Evolutionary conservation across 2,797 vertebrate species (phyloP), one percentile per base, ranked within the genome.

Genomic region (Clamator glandarius): DNA sequence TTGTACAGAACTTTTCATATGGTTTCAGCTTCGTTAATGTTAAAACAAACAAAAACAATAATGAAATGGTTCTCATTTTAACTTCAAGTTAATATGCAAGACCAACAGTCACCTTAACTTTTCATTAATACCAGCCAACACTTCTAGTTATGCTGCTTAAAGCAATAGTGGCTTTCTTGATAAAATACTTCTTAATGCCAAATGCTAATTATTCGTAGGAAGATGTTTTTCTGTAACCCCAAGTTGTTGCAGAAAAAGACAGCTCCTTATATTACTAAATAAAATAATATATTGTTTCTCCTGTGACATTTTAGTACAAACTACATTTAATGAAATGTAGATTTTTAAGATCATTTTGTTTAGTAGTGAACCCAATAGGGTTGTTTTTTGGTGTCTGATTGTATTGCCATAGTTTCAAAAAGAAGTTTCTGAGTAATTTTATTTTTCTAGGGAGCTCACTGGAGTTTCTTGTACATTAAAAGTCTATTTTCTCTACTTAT

Each of bases 231-330:
- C 67, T 86, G 28, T 92, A 89, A 81, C 89, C 81, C 19, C 18
- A 75, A 93, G 87, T 85, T 96, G 78, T 82, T 68, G 81, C 83
- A 92, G 70, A 92, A 90, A 92, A 90, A 94, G 91, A 88, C 93
- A 95, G 74, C 59, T 96, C 93, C 80, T 74, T 39, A 81, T 94
- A 93, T 93, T 92, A 86, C 69, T 93, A 95, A 93, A 94, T 88
- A 93, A 96, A 96, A 76, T 80, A 86, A 82, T 57, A 11, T 62
- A 76, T 87, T 84, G 19, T 84, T 69, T 90, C 51, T 85, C 73
- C 87, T 41, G 35, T 77, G 80, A 73, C 62, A 84, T 84, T 92
- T 94, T 69, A 26, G 52, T 72, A 18, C 11, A 2, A 46, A 57
- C 19, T 18, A 48, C 9, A 20, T 84, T 74, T 87, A 90, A 94